Base-by-base conservation (phyloP, 2,797 vertebrate species). In the Catharus ustulatus region DNA sequence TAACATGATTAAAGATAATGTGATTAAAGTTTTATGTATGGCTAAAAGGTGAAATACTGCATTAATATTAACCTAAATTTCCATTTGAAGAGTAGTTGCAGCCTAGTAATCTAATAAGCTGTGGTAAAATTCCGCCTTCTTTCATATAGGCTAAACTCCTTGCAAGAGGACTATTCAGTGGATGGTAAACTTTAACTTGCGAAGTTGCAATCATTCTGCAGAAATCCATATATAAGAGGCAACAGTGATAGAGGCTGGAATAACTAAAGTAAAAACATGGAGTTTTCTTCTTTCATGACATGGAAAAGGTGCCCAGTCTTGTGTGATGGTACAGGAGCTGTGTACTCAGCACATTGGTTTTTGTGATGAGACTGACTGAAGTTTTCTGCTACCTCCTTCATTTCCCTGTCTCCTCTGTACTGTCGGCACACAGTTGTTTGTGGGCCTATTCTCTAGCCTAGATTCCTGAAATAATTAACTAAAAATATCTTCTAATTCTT, bases 41-140 rank as follows among this genome's bases (percentile, higher is more conserved):
- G 48, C 34, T 90, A 13, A 71, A 66, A 84, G 51, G 43, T 91
- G 36, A 79, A 93, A 81, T 88, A 68, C 22, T 79, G 24, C 21
- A 14, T 79, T 93, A 76, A 49, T 67, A 21, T 69, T 58, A 58
- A 51, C 30, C 12, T 90, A 7, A 13, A 26, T 84, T 92, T 82
- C 27, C 24, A 8, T 82, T 76, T 75, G 43, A 30, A 85, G 17
- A 84, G n/a, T 21, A 67, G 23, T 54, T 95, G 63, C 46, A 76
- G 43, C 17, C 3, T 40, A 67, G 36, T 67, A 58, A 59, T 71
- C n/a, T 80, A 61, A 27, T 26, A 34, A 81, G 29, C 26, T 90
- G 11, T 46, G 67, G 38, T 76, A 63, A 73, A 88, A 81, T 48
- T 66, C 48, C 4, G 1, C 20, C 7, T 75, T 83, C 21, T 49